phyloP scores from a whole-genome alignment of 2,888 invertebrate genomes.

The Drosophila mayaguana region DNA sequence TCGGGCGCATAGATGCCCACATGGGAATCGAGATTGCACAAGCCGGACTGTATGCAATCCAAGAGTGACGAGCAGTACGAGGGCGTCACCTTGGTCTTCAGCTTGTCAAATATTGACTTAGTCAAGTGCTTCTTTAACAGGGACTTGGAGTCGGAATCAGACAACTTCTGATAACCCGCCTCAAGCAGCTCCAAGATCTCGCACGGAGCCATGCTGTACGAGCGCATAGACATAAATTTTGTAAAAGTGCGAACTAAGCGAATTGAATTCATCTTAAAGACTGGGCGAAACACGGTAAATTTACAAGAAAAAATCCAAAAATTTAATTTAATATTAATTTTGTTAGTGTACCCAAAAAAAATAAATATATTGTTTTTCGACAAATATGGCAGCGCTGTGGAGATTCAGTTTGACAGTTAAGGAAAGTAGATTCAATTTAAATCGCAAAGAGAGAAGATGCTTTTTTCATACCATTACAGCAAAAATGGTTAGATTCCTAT shows the following conservation, averaged over 20 bases:
- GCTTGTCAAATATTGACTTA: slow-evolving; percentile 93
- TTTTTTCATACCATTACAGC: too few species aligned
- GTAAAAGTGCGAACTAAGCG: slow-evolving; percentile 12
- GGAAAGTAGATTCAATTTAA: background rate
- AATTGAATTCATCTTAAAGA: slow-evolving; percentile 18
- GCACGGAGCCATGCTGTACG: slow-evolving; percentile 88
- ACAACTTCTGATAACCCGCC: slow-evolving; percentile 93
- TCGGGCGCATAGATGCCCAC: slow-evolving; percentile 99
- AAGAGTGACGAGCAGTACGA: slow-evolving; percentile 95
- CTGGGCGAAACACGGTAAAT: background rate
- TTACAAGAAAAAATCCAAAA: background rate
- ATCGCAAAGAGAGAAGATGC: too few species aligned
- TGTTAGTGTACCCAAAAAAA: slow-evolving; percentile 3
- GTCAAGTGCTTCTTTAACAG: slow-evolving; percentile 97
- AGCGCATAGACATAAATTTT: background rate
- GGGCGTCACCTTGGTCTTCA: slow-evolving; percentile 94
- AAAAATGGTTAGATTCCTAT: background rate
- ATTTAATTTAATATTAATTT: slow-evolving; percentile 13
- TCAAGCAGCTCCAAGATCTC: slow-evolving; percentile 95
- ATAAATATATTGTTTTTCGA: background rate
- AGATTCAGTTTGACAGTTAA: background rate
- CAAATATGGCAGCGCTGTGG: slow-evolving; percentile 13
- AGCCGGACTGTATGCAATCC: slow-evolving; percentile 97
- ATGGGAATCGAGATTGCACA: slow-evolving; percentile 97
- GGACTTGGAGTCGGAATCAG: slow-evolving; percentile 95